These are phyloP conservation scores for Chlorocebus sabaeus DNA, from an alignment of 2,113 vertebrate genomes.

Conservation along the genomic window DNA sequence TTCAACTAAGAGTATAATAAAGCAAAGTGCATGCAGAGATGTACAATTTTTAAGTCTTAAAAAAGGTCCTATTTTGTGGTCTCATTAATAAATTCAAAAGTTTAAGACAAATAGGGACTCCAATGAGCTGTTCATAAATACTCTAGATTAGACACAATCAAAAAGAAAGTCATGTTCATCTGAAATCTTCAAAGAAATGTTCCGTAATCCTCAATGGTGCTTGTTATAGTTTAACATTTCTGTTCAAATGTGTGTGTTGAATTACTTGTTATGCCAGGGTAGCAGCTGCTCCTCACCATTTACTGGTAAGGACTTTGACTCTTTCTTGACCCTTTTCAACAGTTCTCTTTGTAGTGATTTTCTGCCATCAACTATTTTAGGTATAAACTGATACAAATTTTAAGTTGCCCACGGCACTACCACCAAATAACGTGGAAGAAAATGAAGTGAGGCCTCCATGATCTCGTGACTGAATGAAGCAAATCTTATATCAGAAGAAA, in stretches of 20 bases:
- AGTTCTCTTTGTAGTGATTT: background rate
- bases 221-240: background rate
- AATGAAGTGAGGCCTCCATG: background rate
- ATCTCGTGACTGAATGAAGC: background rate
- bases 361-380: background rate
- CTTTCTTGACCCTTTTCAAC: background rate
- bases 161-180: background rate
- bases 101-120: background rate
- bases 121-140: background rate
- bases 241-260: background rate
- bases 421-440: background rate
- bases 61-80: too few species aligned
- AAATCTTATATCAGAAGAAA: slow-evolving; percentile 87
- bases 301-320: background rate
- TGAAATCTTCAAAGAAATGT: background rate
- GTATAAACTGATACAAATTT: background rate
- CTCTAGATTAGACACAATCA: background rate
- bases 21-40: too few species aligned
- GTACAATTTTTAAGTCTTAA: too few species aligned
- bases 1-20: too few species aligned
- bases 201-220: background rate
- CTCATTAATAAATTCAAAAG: background rate
- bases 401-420: background rate
- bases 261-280: background rate
- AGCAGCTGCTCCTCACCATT: background rate